Evolutionary conservation across 2,113 vertebrate genomes (phyloP), one percentile per base, ranked within the genome.

Genomic region (Hemiprocne comata): DNA sequence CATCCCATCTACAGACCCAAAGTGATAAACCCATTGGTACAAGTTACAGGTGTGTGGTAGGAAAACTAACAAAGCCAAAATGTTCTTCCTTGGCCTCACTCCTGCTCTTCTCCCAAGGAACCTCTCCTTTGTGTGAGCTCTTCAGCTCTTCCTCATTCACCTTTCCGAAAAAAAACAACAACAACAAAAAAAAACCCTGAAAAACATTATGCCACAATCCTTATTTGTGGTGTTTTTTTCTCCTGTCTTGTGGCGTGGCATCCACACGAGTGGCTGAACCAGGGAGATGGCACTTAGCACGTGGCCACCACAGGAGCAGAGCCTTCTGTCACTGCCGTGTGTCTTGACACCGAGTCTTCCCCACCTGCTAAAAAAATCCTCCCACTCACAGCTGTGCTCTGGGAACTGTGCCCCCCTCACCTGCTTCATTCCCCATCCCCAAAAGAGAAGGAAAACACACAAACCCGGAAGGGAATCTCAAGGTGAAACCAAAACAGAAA

Each of bases 121-220:
- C 3, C 0, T 67, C 54, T 44, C 38, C 25, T 58, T 54, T 66
- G 5, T 36, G 28, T 81, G 57, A 42, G 40, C 54, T 87, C 24
- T 79, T 29, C 62, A 40, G 6, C 54, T 77, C n/a, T 50, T 83
- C 36, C 29, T 72, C 58, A 11, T 10, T 34, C 31, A 8, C 28
- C 40, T 51, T 64, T 25, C 18, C 53, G 23, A 66, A 16, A 48
- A 29, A 29, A 21, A 44, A 10, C 6, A 7, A 20, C 15, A 31
- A 78, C 44, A 6, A 13, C 31, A 51, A 51, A 51, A 21, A 23
- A 11, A 21, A 50, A 24, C 9, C 50, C 50, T 48, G 20, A 24
- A 46, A 46, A 48, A 48, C 21, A 4, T 29, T 42, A 6, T 2
- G 17, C 28, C 28, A 5, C 0, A 0, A 13, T 42, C 66, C 58